Evolutionary conservation across 2,113 vertebrate species (phyloP).

Genomic region (Cepphus grylle): DNA sequence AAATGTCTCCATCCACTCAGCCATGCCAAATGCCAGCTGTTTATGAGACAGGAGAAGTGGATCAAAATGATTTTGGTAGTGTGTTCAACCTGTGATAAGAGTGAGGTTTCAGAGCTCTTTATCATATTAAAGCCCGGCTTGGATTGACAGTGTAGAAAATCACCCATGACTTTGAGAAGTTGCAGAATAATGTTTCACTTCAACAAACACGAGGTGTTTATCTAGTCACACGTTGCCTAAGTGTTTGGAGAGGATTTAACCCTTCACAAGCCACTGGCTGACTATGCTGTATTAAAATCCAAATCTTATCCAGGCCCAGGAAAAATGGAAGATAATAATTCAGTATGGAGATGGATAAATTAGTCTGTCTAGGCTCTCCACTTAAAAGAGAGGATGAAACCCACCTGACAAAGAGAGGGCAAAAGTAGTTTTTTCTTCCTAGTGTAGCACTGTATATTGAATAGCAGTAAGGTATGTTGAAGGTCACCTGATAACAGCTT

Average conservation of each 20-base stretch:
- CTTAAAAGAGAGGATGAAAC: not conserved
- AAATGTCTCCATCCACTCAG: constrained; percentile 40
- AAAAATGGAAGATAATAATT: not conserved
- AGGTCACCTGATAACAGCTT: not conserved
- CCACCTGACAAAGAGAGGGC: not conserved
- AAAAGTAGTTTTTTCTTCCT: not conserved
- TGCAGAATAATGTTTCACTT: constrained; percentile 5
- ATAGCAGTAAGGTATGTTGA: not conserved
- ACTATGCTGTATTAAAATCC: not conserved
- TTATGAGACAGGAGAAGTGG: constrained; percentile 29
- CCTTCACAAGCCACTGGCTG: not conserved
- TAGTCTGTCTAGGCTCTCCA: not conserved
- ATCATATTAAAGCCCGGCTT: constrained; percentile 35
- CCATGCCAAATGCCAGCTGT: constrained; percentile 53
- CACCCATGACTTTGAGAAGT: constrained; percentile 38
- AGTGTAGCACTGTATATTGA: not conserved
- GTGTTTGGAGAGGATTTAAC: not conserved
- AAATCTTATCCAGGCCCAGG: not conserved
- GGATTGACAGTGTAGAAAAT: constrained; percentile 56
- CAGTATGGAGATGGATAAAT: not conserved
- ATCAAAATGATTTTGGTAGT: constrained; percentile 46
- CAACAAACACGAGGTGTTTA: not conserved
- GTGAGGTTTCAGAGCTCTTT: constrained; percentile 17
- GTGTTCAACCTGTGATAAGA: constrained; percentile 6
- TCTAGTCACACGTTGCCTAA: not conserved